Conservation (phyloP, 2,888 invertebrate genomes). For the Acleris literana region DNA sequence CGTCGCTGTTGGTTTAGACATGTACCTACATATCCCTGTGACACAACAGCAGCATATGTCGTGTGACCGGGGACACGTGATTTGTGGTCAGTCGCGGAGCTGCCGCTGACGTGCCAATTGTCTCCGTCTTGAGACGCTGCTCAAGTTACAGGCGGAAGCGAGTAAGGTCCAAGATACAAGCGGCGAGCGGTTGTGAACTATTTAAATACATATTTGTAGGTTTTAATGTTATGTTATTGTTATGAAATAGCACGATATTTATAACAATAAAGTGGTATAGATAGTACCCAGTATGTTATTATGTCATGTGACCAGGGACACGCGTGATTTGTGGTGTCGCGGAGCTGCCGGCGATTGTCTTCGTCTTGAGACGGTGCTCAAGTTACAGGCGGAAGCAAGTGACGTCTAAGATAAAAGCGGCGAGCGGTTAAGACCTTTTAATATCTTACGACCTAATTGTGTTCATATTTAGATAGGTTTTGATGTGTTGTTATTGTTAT, state of each 20-base stretch:
- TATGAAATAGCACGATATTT: no score
- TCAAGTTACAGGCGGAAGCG: conserved; percentile 40
- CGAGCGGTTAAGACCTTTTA: not conserved
- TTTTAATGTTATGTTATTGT: no score
- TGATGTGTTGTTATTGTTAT: no score
- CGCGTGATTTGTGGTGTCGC: conserved; percentile 76
- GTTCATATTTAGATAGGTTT: no score
- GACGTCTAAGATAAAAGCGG: not conserved
- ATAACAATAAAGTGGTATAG: conserved; percentile 20
- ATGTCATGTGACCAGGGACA: conserved; percentile 57
- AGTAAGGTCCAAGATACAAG: not conserved
- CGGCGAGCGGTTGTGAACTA: not conserved
- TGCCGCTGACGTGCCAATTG: conserved; percentile 80
- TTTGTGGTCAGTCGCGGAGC: conserved; percentile 75
- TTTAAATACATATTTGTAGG: no score
- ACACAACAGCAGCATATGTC: conserved; percentile 46
- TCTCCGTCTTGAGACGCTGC: conserved; percentile 63
- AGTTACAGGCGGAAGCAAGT: conserved; percentile 39
- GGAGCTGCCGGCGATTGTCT: conserved; percentile 78
- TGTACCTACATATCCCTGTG: no score
- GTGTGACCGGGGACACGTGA: conserved; percentile 54
- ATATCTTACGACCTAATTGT: no score
- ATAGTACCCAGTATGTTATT: no score
- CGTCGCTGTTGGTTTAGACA: no score
- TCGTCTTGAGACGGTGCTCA: conserved; percentile 55